Conservation (phyloP, 1,140 invertebrate species). For the Ceratina australensis region DNA sequence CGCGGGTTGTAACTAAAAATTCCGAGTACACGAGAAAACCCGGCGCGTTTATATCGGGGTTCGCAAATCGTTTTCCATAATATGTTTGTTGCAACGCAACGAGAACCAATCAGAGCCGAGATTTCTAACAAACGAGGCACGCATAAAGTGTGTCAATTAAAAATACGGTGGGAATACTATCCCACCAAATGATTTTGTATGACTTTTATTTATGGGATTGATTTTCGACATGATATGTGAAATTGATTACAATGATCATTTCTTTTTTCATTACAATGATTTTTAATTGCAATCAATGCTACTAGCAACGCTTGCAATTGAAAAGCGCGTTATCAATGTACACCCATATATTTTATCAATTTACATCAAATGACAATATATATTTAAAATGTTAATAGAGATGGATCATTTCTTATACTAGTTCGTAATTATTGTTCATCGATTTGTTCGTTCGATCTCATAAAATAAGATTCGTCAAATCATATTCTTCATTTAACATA, state of each 20-base stretch:
- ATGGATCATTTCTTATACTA: too few relatives aligned
- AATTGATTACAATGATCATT: not conserved
- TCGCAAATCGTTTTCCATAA: constrained; percentile 14
- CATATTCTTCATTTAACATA: too few relatives aligned
- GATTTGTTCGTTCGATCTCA: too few relatives aligned
- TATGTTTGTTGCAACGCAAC: constrained; percentile 13
- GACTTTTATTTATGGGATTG: not conserved
- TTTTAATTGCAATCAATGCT: not conserved
- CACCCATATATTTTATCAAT: too few relatives aligned
- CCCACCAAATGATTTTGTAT: not conserved
- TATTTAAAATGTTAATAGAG: too few relatives aligned
- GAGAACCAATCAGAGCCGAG: constrained; percentile 16
- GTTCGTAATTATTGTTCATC: too few relatives aligned
- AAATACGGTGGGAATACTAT: not conserved
- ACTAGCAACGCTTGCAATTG: not conserved
- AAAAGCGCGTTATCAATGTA: not conserved
- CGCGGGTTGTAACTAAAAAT: constrained; percentile 15
- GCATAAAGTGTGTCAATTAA: constrained; percentile 7
- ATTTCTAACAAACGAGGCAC: constrained; percentile 19
- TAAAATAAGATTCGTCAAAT: too few relatives aligned
- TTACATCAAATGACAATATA: too few relatives aligned
- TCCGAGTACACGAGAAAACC: constrained; percentile 8
- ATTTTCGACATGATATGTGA: not conserved
- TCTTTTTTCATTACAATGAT: too few relatives aligned
- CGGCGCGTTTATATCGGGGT: constrained; percentile 33